Evolutionary conservation across 1,140 invertebrate genomes (phyloP), one percentile per base, ranked within the genome.

Genomic region (Latrodectus geometricus): DNA sequence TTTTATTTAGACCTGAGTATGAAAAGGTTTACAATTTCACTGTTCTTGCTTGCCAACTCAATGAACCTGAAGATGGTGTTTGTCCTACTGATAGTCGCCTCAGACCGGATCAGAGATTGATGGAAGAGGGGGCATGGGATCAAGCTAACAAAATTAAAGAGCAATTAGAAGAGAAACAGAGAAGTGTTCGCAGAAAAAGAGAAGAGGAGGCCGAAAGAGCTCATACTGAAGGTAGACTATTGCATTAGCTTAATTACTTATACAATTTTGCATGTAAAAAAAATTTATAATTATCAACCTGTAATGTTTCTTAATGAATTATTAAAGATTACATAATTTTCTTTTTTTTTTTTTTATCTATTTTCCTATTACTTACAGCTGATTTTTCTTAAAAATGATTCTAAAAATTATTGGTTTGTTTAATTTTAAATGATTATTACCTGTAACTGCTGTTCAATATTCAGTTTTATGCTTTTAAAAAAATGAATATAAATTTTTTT

Each of bases 51-150:
- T 96, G 97, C 90, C 97, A 99, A 92, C 92, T 99, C 74, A 99
- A 99, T 91, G 98, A 99, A 91, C 92, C 93, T 12, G 98, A 99
- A 92, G 94, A 96, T 8, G 95, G 94, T 65, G 94, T 99, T 49
- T 97, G 98, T 50, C 98, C 98, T 17, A 99, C 98, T 0, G 99
- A 99, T 93, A 96, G 95, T 20, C 94, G 98, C n/a, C 91, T 93
- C 23, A 93, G 98, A 86, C 98, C 98, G 69, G 98, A 99, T 94
- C 98, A 99, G 92, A 94, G 97, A 72, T 93, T 99, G 69, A 99
- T 99, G 98, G 99, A 99, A 91, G 94, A 97, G 83, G 97, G 97
- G 9, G 90, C 93, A 20, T 99, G 98, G 98, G 97, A 99, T 89
- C 97, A 98, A 89, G 98, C 98, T 52, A 99, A 99, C 92, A 91